Base-by-base conservation (phyloP, 2,888 invertebrate genomes). In the Hedychridium roseum region DNA sequence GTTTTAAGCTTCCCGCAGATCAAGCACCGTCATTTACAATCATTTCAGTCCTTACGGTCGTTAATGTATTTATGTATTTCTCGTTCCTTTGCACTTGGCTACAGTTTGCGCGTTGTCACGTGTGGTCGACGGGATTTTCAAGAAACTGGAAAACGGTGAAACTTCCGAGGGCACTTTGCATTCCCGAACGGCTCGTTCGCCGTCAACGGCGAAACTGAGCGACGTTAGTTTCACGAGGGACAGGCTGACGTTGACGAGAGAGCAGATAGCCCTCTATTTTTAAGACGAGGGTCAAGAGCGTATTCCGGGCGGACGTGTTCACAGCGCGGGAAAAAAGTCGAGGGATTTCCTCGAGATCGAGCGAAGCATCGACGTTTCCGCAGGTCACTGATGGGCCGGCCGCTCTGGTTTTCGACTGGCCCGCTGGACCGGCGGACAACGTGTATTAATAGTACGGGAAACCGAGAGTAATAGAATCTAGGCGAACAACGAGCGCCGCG, bases 361-460 rank as follows among this genome's bases (percentile, higher is more conserved):
- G 34, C 57, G 46, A 54, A 41, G 41, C 47, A 51, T 52, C 42
- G 41, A 28, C n/a, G n/a, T n/a, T n/a, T n/a, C n/a, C n/a, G n/a
- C n/a, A 38, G 44, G 50, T 49, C 60, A 61, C 66, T 67, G 60
- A 45, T 60, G 44, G 43, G 35, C 47, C 43, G 39, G 37, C 43
- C 48, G 43, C 55, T 47, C 54, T 42, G 43, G 50, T 32, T 32
- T 26, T 45, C 27, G 21, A 30, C 16, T 5, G 48, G 56, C 54
- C 50, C 43, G 21, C 54, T 63, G 57, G 60, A 71, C 67, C n/a
- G n/a, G 58, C 68, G 66, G 70, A 72, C n/a, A 71, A 68, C 64
- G 64, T 42, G 68, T 70, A 71, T 74, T 70, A 73, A 74, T 74
- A 74, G 64, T 55, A 9, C 44, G 50, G 44, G 53, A 57, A n/a